Evolutionary conservation across 2,797 vertebrate species (phyloP).

Genomic region (Rhadinocentrus ornatus): DNA sequence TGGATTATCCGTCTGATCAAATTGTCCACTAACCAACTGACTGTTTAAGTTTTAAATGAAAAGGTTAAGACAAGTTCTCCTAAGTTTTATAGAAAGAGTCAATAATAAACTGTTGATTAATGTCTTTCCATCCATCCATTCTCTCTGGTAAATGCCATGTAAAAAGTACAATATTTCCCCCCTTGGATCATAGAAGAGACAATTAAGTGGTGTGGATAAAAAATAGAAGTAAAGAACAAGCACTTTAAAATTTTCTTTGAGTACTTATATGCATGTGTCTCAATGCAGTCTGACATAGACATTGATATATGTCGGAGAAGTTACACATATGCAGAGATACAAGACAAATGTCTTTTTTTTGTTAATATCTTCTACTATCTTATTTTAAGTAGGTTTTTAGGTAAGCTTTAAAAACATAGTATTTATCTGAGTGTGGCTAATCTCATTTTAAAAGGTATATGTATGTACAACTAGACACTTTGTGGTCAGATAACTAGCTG

Average conservation of each 20-base stretch:
- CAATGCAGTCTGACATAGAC: too few relatives aligned
- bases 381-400: conserved; percentile 11
- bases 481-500: conserved; percentile 65
- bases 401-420: conserved; percentile 27
- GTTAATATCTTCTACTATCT: conserved; percentile 40
- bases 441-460: conserved; percentile 61
- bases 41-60: neutral
- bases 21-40: neutral
- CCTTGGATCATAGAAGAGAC: too few relatives aligned
- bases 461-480: conserved; percentile 66
- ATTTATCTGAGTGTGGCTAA: conserved; percentile 44
- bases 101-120: neutral
- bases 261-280: too few relatives aligned
- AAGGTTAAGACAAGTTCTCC: neutral
- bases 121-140: neutral
- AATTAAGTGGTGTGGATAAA: too few relatives aligned
- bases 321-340: neutral
- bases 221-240: too few relatives aligned
- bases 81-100: neutral
- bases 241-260: too few relatives aligned
- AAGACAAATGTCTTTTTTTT: neutral
- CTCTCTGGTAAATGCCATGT: neutral
- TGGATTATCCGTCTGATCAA: neutral
- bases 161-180: neutral
- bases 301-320: too few relatives aligned